Evolutionary conservation across 2,113 vertebrate genomes (phyloP).

Genomic region (Tor tambroides): DNA sequence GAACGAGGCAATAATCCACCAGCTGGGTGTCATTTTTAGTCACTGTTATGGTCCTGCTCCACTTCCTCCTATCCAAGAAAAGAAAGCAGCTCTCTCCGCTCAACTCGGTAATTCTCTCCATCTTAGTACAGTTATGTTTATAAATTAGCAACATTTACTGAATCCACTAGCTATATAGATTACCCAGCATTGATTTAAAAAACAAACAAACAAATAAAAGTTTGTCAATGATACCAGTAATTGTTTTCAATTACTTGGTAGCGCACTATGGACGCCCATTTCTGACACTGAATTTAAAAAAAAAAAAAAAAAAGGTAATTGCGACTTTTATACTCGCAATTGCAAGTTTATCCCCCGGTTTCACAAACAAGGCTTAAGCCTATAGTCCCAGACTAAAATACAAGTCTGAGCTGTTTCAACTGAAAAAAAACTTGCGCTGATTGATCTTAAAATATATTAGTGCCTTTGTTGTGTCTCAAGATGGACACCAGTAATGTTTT

Average conservation of each 20-base stretch:
- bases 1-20: constrained; percentile 90
- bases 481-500: too few relatives aligned
- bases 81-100: constrained; percentile 85
- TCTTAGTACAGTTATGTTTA: not conserved
- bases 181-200: not conserved
- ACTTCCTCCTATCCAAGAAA: constrained; percentile 85
- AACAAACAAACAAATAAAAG: not conserved
- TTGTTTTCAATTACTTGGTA: not conserved
- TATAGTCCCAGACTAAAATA: too few relatives aligned
- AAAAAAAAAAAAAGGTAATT: too few relatives aligned
- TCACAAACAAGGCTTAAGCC: too few relatives aligned
- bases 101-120: constrained; percentile 83
- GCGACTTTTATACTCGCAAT: too few relatives aligned
- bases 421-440: too few relatives aligned
- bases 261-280: too few relatives aligned
- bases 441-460: too few relatives aligned
- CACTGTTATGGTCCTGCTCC: constrained; percentile 92
- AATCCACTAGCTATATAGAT: not conserved
- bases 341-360: too few relatives aligned
- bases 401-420: too few relatives aligned
- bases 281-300: too few relatives aligned
- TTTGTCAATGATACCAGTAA: not conserved
- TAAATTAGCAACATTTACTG: not conserved
- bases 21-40: constrained; percentile 87
- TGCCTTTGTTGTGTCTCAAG: too few relatives aligned